Percentiles rank a stretch among this genome's conserved stretches.
These are phyloP conservation scores for Trissoscelio sp. DNA, from an alignment of 2,888 invertebrate species.

Conservation along the genomic window DNA sequence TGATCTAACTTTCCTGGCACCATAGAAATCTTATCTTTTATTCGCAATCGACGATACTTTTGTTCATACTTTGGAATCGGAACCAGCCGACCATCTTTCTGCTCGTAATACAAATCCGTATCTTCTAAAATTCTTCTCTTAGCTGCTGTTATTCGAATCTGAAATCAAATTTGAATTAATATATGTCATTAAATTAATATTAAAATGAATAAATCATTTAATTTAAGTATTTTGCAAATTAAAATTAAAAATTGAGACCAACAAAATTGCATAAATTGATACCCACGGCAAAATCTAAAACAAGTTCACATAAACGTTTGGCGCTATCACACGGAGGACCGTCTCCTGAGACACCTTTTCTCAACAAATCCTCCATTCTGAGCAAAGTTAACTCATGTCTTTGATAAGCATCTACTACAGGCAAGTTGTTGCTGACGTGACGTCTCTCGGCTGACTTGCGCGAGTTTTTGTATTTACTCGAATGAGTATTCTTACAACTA, in stretches of 20 bases:
- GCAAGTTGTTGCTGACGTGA: constrained; percentile 83
- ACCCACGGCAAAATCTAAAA: constrained; percentile 91
- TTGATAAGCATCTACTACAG: constrained; percentile 89
- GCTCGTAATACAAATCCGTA: constrained; percentile 89
- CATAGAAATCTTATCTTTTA: constrained; percentile 89
- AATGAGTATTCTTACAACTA: constrained; percentile 67
- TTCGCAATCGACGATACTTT: constrained; percentile 87
- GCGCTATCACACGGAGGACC: constrained; percentile 87
- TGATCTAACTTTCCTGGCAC: constrained; percentile 96
- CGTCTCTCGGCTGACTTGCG: constrained; percentile 76
- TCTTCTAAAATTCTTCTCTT: constrained; percentile 93
- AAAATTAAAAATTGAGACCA: background rate
- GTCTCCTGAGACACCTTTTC: constrained; percentile 87
- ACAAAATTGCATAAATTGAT: constrained; percentile 4
- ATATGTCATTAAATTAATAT: too few species aligned
- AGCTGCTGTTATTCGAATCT: constrained; percentile 88
- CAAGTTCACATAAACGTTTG: constrained; percentile 88
- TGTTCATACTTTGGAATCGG: constrained; percentile 87
- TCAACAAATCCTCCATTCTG: constrained; percentile 90
- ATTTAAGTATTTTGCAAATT: too few species aligned
- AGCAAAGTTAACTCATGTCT: constrained; percentile 90
- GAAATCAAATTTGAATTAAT: constrained; percentile 17
- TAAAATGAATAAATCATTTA: too few species aligned
- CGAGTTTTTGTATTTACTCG: constrained; percentile 71
- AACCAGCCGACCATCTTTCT: constrained; percentile 85